Conservation (phyloP, 2,797 vertebrate genomes). For the Anisognathus igniventris region DNA sequence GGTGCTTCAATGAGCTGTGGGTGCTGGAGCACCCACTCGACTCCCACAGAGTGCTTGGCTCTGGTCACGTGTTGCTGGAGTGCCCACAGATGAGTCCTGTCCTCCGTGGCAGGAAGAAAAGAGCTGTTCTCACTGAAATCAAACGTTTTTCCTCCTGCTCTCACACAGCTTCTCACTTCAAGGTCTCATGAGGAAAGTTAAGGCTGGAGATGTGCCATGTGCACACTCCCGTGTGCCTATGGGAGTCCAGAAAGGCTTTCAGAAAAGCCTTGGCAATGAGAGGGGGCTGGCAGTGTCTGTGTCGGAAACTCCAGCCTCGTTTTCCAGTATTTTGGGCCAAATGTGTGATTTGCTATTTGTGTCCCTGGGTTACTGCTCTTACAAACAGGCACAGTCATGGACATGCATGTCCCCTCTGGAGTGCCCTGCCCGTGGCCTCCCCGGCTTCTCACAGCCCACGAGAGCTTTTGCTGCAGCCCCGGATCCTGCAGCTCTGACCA, state of each 20-base stretch:
- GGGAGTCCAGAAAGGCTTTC: neutral
- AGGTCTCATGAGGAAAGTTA: neutral
- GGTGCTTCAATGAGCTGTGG: neutral
- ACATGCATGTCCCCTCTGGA: neutral
- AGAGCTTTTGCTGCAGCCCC: neutral
- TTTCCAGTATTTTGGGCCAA: neutral
- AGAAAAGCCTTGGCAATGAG: neutral
- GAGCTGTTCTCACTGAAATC: neutral
- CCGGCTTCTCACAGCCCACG: fast-evolving
- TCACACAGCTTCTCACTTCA: neutral
- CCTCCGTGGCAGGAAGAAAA: neutral
- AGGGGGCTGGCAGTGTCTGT: fast-evolving
- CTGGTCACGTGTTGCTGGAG: neutral
- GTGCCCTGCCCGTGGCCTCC: neutral
- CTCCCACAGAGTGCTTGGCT: neutral
- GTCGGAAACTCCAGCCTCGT: fast-evolving
- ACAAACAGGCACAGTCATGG: neutral
- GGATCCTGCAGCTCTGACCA: fast-evolving
- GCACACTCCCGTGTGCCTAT: neutral
- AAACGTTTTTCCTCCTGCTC: neutral
- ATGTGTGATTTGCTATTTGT: neutral
- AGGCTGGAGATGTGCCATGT: neutral
- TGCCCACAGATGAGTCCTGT: neutral
- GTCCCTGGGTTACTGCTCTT: neutral
- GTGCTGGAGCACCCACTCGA: neutral